Evolutionary conservation across 1,140 invertebrate genomes (phyloP), one percentile per base, ranked within the genome.

Genomic region (Sminthurides bifidus): DNA sequence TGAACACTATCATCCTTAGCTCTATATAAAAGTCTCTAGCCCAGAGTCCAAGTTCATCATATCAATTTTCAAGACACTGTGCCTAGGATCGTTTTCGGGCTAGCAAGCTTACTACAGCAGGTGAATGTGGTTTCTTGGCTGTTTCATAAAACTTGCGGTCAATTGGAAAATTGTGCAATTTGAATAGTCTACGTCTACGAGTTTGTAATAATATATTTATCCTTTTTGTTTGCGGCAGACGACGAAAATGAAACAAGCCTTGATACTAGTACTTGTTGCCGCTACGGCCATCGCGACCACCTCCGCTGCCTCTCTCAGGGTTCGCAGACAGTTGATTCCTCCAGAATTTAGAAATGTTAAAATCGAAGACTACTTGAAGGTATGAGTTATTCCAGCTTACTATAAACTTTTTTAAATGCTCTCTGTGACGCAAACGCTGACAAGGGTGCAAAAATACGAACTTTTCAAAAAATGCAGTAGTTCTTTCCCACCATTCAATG

Each of bases 351-450:
- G 41, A 43, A 65, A 65, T 45, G 55, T 65, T 40, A 65, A 65
- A 31, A 65, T 65, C 40, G 63, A 65, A 56, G 57, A 59, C 30
- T 65, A 65, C 33, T 35, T 65, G 0, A 65, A 65, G 60, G 63
- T 65, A 58, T 38, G 17, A 6, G 12, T 3, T 12, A 37, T 37
- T 12, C 33, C 33, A 35, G 17, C 15, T 30, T 31, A 33, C 8
- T 49, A 24, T 44, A 14, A 10, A 37, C 33, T 21, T 44, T 21
- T 21, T 44, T 44, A 10, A 12, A 44, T 19, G 14, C 19, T 10
- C 43, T 15, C 21, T 12, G 19, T 12, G 12, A 44, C 45, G n/a
- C n/a, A n/a, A n/a, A n/a, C n/a, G 10, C 8, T 24, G 26, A 49
- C n/a, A 26, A 33, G 3, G 35, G 35, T 51, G n/a, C n/a, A 12